These are phyloP conservation scores for Seira musarum DNA, from an alignment of 2,888 invertebrate genomes.

Conservation along the genomic window DNA sequence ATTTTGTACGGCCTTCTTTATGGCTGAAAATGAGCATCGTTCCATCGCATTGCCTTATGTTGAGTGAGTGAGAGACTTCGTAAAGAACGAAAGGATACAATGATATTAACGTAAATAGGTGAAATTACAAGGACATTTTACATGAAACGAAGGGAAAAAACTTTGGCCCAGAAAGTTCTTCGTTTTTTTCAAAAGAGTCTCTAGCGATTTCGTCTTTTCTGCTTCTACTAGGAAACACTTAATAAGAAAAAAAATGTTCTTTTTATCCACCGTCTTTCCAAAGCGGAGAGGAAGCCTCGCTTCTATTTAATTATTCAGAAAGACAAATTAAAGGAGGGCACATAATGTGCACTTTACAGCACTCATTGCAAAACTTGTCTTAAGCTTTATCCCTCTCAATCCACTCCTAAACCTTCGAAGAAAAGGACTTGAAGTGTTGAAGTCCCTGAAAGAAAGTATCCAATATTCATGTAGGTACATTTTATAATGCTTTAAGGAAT, in stretches of 20 bases:
- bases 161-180: not conserved
- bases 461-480: no score
- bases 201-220: not conserved
- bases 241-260: slow-evolving; percentile 2
- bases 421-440: not conserved
- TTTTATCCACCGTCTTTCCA: not conserved
- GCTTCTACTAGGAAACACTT: slow-evolving; percentile 7
- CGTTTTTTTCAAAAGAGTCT: not conserved
- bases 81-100: slow-evolving; percentile 6
- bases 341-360: slow-evolving; percentile 7
- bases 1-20: no score
- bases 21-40: slow-evolving; percentile 5
- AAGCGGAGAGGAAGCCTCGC: slow-evolving; percentile 3
- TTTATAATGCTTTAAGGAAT: slow-evolving; percentile 4
- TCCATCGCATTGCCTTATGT: not conserved
- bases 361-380: not conserved
- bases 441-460: not conserved
- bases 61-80: not conserved
- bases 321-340: slow-evolving; percentile 30
- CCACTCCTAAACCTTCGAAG: not conserved
- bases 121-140: slow-evolving; percentile 3
- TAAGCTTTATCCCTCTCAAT: not conserved
- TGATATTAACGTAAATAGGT: slow-evolving; percentile 14
- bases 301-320: slow-evolving; percentile 30
- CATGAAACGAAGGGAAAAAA: not conserved